Percentiles rank a stretch among this genome's conserved stretches.
Conservation (phyloP, 2,888 invertebrate genomes). For the Psylliodes chrysocephalus region DNA sequence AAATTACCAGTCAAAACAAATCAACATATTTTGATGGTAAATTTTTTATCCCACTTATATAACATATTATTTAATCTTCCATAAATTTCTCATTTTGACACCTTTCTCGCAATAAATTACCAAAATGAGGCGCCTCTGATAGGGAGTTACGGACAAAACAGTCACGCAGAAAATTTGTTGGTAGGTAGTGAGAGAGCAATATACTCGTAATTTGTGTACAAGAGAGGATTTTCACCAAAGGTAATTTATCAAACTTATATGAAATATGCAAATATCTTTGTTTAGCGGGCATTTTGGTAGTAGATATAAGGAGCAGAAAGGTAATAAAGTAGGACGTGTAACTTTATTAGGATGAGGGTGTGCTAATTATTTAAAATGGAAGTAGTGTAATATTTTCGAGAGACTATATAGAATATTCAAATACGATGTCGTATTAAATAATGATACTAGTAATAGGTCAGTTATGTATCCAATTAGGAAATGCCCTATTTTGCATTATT, state of each 20-base stretch:
- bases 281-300: background rate
- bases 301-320: background rate
- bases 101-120: too few species aligned
- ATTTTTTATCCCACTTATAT: too few species aligned
- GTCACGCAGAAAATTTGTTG: background rate
- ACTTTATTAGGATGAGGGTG: background rate
- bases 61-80: background rate
- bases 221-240: background rate
- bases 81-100: background rate
- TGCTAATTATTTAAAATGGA: background rate
- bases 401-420: too few species aligned
- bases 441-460: too few species aligned
- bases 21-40: too few species aligned
- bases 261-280: background rate
- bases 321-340: background rate
- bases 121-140: too few species aligned
- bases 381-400: too few species aligned
- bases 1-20: too few species aligned
- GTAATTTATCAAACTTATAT: background rate
- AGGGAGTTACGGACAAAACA: background rate
- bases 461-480: too few species aligned
- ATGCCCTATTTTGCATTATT: too few species aligned
- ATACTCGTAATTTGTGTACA: background rate
- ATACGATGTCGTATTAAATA: too few species aligned
- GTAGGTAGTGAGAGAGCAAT: background rate